Conservation (phyloP, 2,113 vertebrate genomes). For the Verasper variegatus region DNA sequence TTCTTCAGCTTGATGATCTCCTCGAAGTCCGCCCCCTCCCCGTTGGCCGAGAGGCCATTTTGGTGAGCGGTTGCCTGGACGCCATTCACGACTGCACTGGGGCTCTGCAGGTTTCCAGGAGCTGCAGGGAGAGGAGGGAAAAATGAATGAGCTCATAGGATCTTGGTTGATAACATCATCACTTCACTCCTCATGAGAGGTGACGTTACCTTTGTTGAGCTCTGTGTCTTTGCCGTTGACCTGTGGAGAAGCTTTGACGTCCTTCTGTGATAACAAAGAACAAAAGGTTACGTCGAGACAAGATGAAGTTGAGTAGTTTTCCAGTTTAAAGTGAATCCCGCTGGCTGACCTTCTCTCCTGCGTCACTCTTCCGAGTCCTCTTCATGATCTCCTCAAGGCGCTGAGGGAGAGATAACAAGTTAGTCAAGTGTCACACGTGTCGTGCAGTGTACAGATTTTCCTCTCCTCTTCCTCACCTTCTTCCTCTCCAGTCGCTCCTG, state of each 20-base stretch:
- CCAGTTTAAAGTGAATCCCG: neutral
- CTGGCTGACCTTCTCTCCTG: slow-evolving; percentile 86
- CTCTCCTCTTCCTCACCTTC: slow-evolving; percentile 82
- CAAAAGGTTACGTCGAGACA: slow-evolving; percentile 20
- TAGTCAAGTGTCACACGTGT: neutral
- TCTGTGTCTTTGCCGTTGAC: slow-evolving; percentile 85
- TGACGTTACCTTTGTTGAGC: slow-evolving; percentile 66
- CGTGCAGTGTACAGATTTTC: slow-evolving; percentile 1
- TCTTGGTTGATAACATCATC: neutral
- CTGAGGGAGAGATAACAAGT: slow-evolving; percentile 74
- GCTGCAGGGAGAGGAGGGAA: slow-evolving; percentile 16
- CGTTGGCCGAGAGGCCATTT: slow-evolving; percentile 89
- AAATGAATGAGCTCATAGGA: neutral
- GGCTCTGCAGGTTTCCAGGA: slow-evolving; percentile 28
- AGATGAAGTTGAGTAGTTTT: neutral
- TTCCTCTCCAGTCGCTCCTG: slow-evolving; percentile 94
- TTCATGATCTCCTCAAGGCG: slow-evolving; percentile 99
- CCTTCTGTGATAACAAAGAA: slow-evolving; percentile 79
- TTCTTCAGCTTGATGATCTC: slow-evolving; percentile 80
- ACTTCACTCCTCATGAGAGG: neutral
- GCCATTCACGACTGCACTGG: slow-evolving; percentile 84
- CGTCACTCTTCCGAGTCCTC: slow-evolving; percentile 92
- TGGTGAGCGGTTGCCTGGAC: slow-evolving; percentile 87
- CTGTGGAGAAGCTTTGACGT: slow-evolving; percentile 69
- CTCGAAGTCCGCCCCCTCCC: slow-evolving; percentile 76